Conservation (phyloP, 2,888 invertebrate species). For the Latrodectus elegans region DNA sequence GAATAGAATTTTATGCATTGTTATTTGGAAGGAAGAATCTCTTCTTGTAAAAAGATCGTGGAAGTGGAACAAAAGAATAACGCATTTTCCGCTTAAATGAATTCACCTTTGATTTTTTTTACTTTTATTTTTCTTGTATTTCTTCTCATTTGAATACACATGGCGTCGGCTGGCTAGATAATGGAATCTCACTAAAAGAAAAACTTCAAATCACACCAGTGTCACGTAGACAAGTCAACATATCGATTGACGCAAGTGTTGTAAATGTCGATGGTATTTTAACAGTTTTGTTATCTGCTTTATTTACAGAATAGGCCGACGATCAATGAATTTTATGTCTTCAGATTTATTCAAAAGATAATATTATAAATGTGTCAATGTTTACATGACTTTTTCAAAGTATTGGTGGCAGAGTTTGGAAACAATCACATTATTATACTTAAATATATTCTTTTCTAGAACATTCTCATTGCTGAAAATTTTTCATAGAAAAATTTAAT, state of each 20-base stretch:
- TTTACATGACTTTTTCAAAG: too few species aligned
- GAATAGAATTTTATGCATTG: constrained; percentile 33
- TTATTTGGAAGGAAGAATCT: constrained; percentile 4
- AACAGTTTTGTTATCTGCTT: not conserved
- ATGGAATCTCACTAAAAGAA: not conserved
- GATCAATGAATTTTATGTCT: too few species aligned
- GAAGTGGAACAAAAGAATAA: constrained; percentile 14
- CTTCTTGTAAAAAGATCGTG: constrained; percentile 7
- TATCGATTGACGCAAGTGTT: constrained; percentile 11
- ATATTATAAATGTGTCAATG: too few species aligned
- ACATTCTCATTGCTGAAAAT: too few species aligned
- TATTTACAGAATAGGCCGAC: too few species aligned
- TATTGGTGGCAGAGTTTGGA: too few species aligned
- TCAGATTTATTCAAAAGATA: too few species aligned
- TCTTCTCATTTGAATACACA: constrained; percentile 33
- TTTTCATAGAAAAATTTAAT: too few species aligned
- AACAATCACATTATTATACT: too few species aligned
- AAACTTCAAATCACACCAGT: not conserved
- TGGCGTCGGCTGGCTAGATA: not conserved
- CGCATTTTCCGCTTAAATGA: constrained; percentile 37
- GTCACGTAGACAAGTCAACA: too few species aligned
- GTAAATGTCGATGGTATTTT: constrained; percentile 11
- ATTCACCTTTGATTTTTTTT: constrained; percentile 6
- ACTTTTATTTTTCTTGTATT: constrained; percentile 21
- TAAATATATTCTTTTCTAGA: too few species aligned